Conservation (phyloP, 2,888 invertebrate species). For the Bruchidius siliquastri region DNA sequence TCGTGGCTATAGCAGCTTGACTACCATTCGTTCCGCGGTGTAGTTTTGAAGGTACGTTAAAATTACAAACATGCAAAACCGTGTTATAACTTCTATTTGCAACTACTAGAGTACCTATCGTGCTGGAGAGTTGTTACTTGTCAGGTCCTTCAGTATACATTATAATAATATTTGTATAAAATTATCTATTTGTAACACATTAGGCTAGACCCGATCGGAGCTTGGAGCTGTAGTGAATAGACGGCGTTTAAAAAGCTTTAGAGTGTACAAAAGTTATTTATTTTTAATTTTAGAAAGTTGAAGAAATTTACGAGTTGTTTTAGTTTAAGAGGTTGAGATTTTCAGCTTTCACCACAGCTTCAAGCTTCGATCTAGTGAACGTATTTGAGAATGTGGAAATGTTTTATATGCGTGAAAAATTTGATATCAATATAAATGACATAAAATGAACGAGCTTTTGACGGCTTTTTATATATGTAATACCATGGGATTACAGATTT, state of each 20-base stretch:
- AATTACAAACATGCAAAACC: neutral
- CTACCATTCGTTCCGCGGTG: neutral
- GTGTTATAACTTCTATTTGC: conserved; percentile 12
- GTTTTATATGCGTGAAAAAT: conserved; percentile 47
- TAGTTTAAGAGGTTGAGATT: conserved; percentile 20
- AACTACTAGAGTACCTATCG: conserved; percentile 50
- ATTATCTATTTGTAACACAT: conserved; percentile 46
- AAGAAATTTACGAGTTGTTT: conserved; percentile 18
- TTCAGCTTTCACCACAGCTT: conserved; percentile 12
- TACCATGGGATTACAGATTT: conserved; percentile 49
- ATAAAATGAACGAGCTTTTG: conserved; percentile 50
- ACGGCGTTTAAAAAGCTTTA: conserved; percentile 18
- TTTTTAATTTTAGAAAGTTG: conserved; percentile 17
- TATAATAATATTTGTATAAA: conserved; percentile 27
- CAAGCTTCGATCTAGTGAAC: conserved; percentile 16
- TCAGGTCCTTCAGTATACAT: conserved; percentile 39
- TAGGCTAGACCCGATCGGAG: conserved; percentile 35
- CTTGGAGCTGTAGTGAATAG: conserved; percentile 1
- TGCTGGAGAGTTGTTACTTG: conserved; percentile 40
- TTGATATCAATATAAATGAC: conserved; percentile 47
- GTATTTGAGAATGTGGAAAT: conserved; percentile 40
- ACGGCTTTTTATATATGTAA: conserved; percentile 51
- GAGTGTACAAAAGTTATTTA: conserved; percentile 27
- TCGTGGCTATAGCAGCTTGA: neutral
- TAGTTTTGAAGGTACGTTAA: neutral